Base-by-base conservation (phyloP, 30 jellyfish, hydroid and myxozoan genomes). In the Rhopilema esculentum region DNA sequence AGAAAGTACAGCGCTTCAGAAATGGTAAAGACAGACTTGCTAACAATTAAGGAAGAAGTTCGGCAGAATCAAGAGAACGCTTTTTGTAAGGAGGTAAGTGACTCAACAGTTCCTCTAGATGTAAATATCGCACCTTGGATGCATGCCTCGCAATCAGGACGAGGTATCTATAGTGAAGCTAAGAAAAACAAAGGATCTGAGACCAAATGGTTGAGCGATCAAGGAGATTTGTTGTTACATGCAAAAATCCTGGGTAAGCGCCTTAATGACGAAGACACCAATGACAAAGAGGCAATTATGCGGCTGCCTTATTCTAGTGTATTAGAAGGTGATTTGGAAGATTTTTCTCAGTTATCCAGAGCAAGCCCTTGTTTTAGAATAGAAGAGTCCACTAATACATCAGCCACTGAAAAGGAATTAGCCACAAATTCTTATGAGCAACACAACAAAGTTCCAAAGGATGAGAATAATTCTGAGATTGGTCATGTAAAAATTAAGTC, bases 311-410 rank as follows among this genome's bases (percentile, higher is more conserved):
- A 77, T 57, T 78, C 32, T n/a, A 48, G 16, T 21, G 88, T 27
- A 78, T 78, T 78, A 78, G 88, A 65, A 18, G 32, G 31, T 16
- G 88, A 78, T 62, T 25, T 25, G 30, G 71, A 30, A 64, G 88
- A 57, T 78, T 78, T 65, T 19, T 9, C 78, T 16, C 66, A 29
- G 65, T 78, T 64, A 78, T 61, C 88, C 31, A 30, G 25, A 26
- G 66, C 51, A 62, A 78, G 88, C 88, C 88, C 22, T 24, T 66
- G 31, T 27, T 27, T 78, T 29, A 65, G 66, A 21, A 32, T 1
- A 1, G 21, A 32, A 27, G 61, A 65, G 53, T 29, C 23, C 16
- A 4, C 88, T 53, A 16, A 33, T 57, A 17, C 88, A 31, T 27
- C 68, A 40, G 31, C n/a, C 12, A 23, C 20, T 16, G 70, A 62